Evolutionary conservation across 2,888 invertebrate genomes (phyloP), one percentile per base, ranked within the genome.

Genomic region (Leucophenga montana): DNA sequence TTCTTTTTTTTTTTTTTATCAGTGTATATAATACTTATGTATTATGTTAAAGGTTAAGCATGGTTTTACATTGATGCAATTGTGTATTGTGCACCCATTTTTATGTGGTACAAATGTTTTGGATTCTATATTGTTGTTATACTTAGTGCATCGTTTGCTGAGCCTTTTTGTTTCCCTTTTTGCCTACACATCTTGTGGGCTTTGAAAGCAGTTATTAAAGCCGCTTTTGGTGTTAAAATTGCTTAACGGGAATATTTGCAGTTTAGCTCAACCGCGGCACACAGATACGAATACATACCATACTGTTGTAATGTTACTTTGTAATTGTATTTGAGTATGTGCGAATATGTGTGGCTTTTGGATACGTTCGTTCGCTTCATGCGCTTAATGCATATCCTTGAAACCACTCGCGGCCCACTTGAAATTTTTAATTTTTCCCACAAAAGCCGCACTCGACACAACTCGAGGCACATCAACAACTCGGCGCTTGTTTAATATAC

Each of bases 381-480:
- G 77, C 81, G 81, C 81, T 82, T 82, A 82, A 82, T 82, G 82
- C 83, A 82, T 85, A 85, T 83, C 83, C 85, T 85, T 85, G 83
- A 83, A 85, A 85, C 85, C 85, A 85, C 84, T 85, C 85, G 83
- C 84, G 80, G 85, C 80, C 83, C 84, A 85, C 85, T 85, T 84
- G 85, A 85, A 85, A 85, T 85, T 85, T 85, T 85, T 85, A 85
- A 85, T 85, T 85, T 85, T 85, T 83, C 77, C 84, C 85, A 83
- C 85, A 85, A 84, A 85, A 85, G 84, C 85, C 85, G 80, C 85
- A 83, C 82, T 84, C 82, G 83, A 82, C 81, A 80, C 81, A 82
- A 82, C 82, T 77, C 78, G 82, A 81, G 82, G 82, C 80, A 81
- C 84, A 84, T 81, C 83, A 78, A 83, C 82, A 76, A 80, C 77